Evolutionary conservation across 2,113 vertebrate species (phyloP), one percentile per base, ranked within the genome.

Genomic region (Thomomys bottae): DNA sequence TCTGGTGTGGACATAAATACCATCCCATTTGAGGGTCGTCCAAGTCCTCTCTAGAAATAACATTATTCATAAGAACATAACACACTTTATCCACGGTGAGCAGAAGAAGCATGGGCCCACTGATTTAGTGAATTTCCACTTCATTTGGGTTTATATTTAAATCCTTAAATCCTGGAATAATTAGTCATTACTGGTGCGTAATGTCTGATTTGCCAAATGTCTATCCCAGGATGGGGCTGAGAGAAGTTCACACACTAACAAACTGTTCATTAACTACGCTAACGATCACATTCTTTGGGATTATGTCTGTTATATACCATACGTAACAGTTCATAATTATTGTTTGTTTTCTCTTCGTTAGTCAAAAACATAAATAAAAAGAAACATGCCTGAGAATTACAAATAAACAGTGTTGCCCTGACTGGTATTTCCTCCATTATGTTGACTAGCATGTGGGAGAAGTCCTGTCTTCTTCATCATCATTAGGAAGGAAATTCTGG

Each of bases 151-250:
- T 98, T 98, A 94, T 97, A 97, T 95, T 96, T 97, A 97, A 98
- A 92, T 94, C 97, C 97, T 98, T 97, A 98, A 54, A 97, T 97
- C 86, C 92, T 96, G 2, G 0, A 96, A 96, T 97, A 97, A 98
- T 97, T 97, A 97, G 97, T 97, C 94, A 97, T 97, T 97, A 95
- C 96, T 96, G 93, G 92, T 97, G 94, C 96, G 98, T 97, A 98
- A 98, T 17, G 92, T 97, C 94, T 96, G 91, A 78, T 73, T 97
- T 98, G 95, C 87, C 97, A 98, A 97, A 97, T 97, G 94, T 90
- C 38, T 92, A 95, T 97, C 96, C 96, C 96, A 97, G 90, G 95
- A 97, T 97, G 72, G 87, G 97, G 93, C 76, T 89, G 96, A 96
- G 94, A 94, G 93, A 95, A 96, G 95, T 97, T 97, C 97, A 95